These are phyloP conservation scores for Apamea monoglypha DNA, from an alignment of 2,888 invertebrate species.

Conservation along the genomic window DNA sequence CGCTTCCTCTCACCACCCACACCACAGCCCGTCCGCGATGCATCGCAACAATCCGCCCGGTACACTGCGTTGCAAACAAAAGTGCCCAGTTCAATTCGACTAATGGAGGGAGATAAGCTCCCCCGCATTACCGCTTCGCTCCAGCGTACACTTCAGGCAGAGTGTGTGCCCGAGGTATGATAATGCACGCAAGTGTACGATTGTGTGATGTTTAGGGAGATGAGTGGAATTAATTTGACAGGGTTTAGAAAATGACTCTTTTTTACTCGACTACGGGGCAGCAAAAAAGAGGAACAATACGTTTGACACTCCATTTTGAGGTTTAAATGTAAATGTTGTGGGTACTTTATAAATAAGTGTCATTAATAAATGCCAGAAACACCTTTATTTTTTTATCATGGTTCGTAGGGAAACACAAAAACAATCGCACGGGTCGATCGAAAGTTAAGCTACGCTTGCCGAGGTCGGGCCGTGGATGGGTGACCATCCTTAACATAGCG, in stretches of 20 bases:
- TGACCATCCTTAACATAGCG: no score
- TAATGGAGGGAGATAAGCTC: constrained; percentile 75
- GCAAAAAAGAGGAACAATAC: no score
- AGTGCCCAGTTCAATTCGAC: constrained; percentile 74
- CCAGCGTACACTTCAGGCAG: constrained; percentile 50
- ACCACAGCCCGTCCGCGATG: constrained; percentile 44
- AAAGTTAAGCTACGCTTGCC: not conserved
- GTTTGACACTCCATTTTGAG: not conserved
- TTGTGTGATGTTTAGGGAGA: constrained; percentile 29
- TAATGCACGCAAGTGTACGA: constrained; percentile 58
- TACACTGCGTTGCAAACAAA: constrained; percentile 75
- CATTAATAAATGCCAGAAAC: not conserved
- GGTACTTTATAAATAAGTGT: not conserved
- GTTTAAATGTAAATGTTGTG: no score
- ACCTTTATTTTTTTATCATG: not conserved
- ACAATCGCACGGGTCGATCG: not conserved
- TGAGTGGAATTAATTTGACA: not conserved
- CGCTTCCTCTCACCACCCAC: not conserved
- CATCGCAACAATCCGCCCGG: constrained; percentile 62
- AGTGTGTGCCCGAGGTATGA: constrained; percentile 49
- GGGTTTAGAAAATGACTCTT: not conserved
- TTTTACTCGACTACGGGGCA: not conserved
- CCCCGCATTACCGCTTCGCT: constrained; percentile 58
- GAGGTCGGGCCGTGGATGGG: not conserved
- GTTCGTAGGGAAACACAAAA: not conserved